Conservation (phyloP, 2,113 vertebrate genomes). For the Nestor notabilis region DNA sequence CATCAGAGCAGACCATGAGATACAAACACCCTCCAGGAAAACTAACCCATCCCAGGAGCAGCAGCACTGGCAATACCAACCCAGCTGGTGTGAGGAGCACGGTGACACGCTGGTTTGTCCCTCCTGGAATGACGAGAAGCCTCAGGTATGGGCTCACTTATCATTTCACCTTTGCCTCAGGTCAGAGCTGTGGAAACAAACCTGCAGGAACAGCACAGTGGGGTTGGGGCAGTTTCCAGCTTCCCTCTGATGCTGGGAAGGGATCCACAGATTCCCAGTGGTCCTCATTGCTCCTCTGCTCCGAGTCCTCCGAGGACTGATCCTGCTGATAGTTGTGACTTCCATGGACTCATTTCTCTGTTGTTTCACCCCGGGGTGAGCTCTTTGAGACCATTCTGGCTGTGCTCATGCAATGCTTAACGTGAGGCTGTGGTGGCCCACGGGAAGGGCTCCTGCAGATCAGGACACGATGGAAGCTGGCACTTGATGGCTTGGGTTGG, state of each 20-base stretch:
- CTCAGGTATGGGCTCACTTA: background rate
- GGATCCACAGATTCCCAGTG: background rate
- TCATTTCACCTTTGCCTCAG: background rate
- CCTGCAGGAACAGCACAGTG: background rate
- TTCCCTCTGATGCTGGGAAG: background rate
- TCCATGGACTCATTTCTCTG: too few species aligned
- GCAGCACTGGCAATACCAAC: background rate
- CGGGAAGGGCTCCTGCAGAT: background rate
- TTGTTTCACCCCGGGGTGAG: background rate
- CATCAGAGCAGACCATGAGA: background rate
- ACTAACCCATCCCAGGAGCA: background rate
- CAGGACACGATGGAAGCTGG: background rate
- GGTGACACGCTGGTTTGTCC: fast-evolving
- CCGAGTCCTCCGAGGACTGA: too few species aligned
- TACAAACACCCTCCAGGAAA: too few species aligned
- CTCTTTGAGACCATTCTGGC: background rate
- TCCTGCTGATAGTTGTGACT: too few species aligned
- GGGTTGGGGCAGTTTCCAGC: background rate
- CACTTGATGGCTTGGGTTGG: background rate
- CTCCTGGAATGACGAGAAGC: background rate
- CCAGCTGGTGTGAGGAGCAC: background rate
- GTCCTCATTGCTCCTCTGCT: background rate
- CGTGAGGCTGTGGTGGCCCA: background rate
- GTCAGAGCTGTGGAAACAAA: background rate
- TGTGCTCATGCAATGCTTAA: background rate